phyloP scores from a whole-genome alignment of 1,140 invertebrate genomes.

The Lysiphlebus fabarum region DNA sequence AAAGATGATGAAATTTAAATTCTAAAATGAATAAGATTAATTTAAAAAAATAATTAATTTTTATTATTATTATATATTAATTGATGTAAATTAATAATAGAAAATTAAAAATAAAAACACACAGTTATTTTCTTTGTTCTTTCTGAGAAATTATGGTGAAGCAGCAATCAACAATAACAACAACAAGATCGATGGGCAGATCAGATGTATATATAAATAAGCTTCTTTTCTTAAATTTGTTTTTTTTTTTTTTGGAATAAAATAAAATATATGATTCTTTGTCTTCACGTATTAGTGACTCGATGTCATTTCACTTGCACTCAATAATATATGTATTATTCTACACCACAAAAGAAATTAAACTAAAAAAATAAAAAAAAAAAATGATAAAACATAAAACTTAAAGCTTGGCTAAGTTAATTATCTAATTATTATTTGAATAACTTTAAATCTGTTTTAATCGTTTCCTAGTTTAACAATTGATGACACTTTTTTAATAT shows the following conservation, averaged over 20 bases:
- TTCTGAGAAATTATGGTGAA: neutral
- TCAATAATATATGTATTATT: neutral
- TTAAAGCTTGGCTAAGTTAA: neutral
- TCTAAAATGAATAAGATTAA: too few species aligned
- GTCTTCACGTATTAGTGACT: constrained; percentile 1
- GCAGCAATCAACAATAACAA: neutral
- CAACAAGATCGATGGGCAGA: neutral
- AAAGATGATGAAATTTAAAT: too few species aligned
- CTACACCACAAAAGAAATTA: neutral
- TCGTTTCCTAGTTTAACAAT: neutral
- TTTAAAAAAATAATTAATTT: too few species aligned
- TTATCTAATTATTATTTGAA: neutral
- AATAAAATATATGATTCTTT: constrained; percentile 2
- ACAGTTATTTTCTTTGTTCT: too few species aligned
- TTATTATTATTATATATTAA: too few species aligned
- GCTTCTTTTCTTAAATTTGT: neutral
- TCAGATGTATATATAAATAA: neutral
- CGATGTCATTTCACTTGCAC: constrained; percentile 7
- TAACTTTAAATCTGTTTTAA: neutral
- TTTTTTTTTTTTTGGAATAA: too few species aligned
- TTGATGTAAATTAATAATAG: too few species aligned
- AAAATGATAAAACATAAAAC: neutral
- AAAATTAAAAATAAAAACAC: too few species aligned
- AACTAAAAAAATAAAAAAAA: neutral
- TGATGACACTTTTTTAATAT: neutral